Evolutionary conservation across 2,113 vertebrate genomes (phyloP), one percentile per base, ranked within the genome.

Genomic region (Tor tambroides): DNA sequence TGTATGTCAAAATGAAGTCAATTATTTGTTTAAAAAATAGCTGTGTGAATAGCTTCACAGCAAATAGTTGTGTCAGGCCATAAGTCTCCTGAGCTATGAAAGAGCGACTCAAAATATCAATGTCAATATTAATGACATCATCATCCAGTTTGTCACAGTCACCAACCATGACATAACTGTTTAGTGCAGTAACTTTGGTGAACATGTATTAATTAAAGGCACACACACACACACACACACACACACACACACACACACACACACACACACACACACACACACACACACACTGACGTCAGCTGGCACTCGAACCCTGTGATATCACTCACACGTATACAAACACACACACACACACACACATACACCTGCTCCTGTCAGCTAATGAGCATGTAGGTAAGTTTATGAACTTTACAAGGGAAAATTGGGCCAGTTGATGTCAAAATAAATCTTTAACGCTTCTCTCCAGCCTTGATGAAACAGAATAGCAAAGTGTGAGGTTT

Each of bases 391-490:
- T 90, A 95, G 92, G 91, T 94, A 91, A 92, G 92, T 92, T 89
- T 90, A 91, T 89, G 91, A 88, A 92, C 93, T 91, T 90, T 92
- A 92, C 90, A 89, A 84, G 89, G 90, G 88, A 90, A 92, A 94
- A 94, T 93, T 91, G 92, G 93, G 91, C 81, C 92, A 94, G 92
- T 94, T 94, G 92, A 90, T 93, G 94, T 95, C 94, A 94, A 95
- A 94, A 94, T 93, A 93, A 92, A 95, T 95, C 93, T 93, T 94
- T 94, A 93, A 92, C 90, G 93, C 94, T 92, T 91, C 90, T 94
- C 92, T 94, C 92, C 93, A 94, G 91, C 89, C 85, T 93, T 95
- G 94, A 95, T 95, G 94, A 96, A 96, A 95, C 94, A 94, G 95
- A 95, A 95, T 95, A 94, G 92, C 93, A 93, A 93, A 95, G 93